Conservation (phyloP, 2,797 vertebrate genomes). For the Parauchenoglanis punctatus region DNA sequence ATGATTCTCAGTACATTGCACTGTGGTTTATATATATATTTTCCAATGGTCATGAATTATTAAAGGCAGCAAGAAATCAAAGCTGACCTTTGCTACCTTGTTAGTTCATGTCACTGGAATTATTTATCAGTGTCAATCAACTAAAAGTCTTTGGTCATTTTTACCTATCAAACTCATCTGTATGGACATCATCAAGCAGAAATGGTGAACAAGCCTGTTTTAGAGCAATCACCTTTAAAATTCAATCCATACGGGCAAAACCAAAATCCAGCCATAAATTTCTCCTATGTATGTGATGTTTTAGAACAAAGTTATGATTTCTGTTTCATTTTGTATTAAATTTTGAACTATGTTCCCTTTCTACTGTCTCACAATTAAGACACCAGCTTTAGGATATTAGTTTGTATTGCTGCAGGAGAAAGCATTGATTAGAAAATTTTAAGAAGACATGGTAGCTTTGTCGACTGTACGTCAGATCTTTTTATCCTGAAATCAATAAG, state of each 20-base stretch:
- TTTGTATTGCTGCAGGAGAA: background rate
- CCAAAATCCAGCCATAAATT: background rate
- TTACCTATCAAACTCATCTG: background rate
- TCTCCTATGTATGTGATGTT: background rate
- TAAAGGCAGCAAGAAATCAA: background rate
- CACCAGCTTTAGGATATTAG: background rate
- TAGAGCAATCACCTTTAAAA: background rate
- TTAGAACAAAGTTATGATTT: background rate
- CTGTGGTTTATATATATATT: background rate
- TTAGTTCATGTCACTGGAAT: background rate
- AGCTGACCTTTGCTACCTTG: background rate
- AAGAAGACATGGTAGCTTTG: background rate
- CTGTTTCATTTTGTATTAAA: background rate
- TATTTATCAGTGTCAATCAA: background rate
- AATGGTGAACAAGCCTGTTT: background rate
- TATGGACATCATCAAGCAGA: background rate
- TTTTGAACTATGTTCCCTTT: background rate
- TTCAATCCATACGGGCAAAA: background rate
- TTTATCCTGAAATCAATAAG: background rate
- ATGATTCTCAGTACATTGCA: background rate
- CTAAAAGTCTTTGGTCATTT: background rate
- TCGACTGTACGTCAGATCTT: background rate
- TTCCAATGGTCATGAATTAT: background rate
- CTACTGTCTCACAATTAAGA: background rate
- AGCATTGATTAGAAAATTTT: background rate